Conservation (phyloP, 2,888 invertebrate genomes). For the Synergus umbraculus region DNA sequence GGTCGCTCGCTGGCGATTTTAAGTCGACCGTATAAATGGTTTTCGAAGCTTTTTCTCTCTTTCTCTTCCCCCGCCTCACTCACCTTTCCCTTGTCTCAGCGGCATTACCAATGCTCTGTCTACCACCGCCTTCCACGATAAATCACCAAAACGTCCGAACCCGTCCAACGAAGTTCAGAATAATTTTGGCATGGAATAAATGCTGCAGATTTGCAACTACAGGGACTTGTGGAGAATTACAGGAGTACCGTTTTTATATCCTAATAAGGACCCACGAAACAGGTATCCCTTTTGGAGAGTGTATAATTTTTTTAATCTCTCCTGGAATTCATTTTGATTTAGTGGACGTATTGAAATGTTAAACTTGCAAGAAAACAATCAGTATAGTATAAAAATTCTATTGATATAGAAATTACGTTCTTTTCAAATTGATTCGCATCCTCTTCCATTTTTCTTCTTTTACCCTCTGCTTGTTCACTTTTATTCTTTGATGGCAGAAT, state of each 20-base stretch:
- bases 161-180: constrained; percentile 9
- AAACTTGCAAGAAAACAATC: too few species aligned
- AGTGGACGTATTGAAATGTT: not conserved
- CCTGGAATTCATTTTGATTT: constrained; percentile 4
- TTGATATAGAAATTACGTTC: too few species aligned
- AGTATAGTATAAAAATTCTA: too few species aligned
- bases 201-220: constrained; percentile 20
- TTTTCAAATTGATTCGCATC: too few species aligned
- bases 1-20: constrained; percentile 48
- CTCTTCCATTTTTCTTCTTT: not conserved
- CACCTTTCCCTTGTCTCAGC: not conserved
- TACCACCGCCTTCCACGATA: constrained; percentile 1
- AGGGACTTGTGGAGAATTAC: not conserved
- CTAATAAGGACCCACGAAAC: not conserved
- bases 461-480: constrained; percentile 14
- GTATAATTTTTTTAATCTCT: not conserved
- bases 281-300: too few species aligned
- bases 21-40: constrained; percentile 48
- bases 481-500: not conserved
- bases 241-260: not conserved
- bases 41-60: constrained; percentile 38
- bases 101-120: constrained; percentile 44
- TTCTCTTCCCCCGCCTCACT: constrained; percentile 19
- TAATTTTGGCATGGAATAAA: not conserved
- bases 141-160: constrained; percentile 15